Conservation (phyloP, 2,888 invertebrate species). For the Leptarthrus brevirostris region DNA sequence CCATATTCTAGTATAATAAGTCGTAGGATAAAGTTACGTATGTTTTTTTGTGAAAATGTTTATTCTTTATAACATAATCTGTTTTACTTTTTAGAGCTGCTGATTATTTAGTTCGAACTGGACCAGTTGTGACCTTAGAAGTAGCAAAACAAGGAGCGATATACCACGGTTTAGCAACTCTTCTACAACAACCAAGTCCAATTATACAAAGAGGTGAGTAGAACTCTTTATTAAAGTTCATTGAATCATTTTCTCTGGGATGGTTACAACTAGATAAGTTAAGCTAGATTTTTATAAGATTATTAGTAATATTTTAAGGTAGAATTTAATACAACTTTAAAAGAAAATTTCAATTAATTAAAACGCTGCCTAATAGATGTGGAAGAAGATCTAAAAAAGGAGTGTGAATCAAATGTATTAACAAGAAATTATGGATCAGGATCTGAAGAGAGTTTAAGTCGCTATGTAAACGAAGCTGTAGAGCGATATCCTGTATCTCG, state of each 20-base stretch:
- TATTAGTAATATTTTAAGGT: background rate
- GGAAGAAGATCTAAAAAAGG: conserved; percentile 50
- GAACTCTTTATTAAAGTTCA: too few relatives aligned
- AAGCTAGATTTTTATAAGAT: conserved; percentile 17
- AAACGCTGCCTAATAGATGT: conserved; percentile 46
- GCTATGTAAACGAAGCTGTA: conserved; percentile 55
- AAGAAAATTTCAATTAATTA: background rate
- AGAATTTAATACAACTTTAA: background rate
- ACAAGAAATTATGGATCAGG: conserved; percentile 60
- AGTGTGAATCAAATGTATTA: conserved; percentile 14
- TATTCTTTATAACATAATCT: too few relatives aligned
- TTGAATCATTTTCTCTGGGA: too few relatives aligned
- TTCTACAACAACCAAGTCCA: conserved; percentile 91
- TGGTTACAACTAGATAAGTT: background rate
- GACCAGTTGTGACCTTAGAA: conserved; percentile 91
- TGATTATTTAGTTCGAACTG: conserved; percentile 93
- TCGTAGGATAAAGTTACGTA: too few relatives aligned
- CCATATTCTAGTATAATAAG: too few relatives aligned
- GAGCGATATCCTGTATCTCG: conserved; percentile 54
- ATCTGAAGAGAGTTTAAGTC: conserved; percentile 66
- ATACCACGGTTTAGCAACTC: conserved; percentile 93
- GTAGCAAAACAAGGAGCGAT: conserved; percentile 98
- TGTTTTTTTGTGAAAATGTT: too few relatives aligned
- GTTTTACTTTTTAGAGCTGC: conserved; percentile 90
- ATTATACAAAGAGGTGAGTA: conserved; percentile 78